Evolutionary conservation across 1,140 invertebrate genomes (phyloP), one percentile per base, ranked within the genome.

Genomic region (Meteorus sp.): DNA sequence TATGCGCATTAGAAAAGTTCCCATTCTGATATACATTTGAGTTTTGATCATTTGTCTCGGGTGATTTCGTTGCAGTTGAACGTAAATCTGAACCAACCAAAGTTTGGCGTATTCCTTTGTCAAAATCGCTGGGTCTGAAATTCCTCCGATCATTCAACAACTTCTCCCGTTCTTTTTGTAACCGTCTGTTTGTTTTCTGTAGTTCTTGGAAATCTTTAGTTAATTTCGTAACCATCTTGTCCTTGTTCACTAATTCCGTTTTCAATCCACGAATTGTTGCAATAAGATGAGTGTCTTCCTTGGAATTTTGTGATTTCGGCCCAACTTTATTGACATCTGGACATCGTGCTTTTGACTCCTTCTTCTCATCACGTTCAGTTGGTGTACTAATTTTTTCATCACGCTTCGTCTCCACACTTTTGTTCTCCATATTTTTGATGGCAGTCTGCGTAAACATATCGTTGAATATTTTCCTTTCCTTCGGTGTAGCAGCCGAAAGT

Each of bases 241-340:
- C 89, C 67, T 90, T 90, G 27, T 85, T 85, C 5, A 83, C 80
- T 33, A 91, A 62, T 69, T 92, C 90, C 0, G 85, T 70, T 69
- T 90, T 88, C 60, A 92, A 76, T 1, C 89, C 89, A 47, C 90
- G 83, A 67, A 92, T 89, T 0, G 89, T 91, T 0, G 89, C 89
- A 9, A 91, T 71, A 6, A 92, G 75, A 76, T 92, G 88, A 3
- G 86, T 81, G 59, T 92, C 89, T 64, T 90, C 88, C 72, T 89
- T 89, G 0, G 65, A 22, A 64, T 69, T 77, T 15, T 79, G 76
- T 3, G 67, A 68, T 23, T 77, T 80, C 8, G 60, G 61, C 2
- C 61, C 68, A n/a, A 23, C 39, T 31, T 71, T 73, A 1, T n/a
- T n/a, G n/a, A 43, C 35, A 9, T 22, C 4, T n/a, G n/a, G n/a